Conservation (phyloP, 2,113 vertebrate genomes). For the Gila orcuttii region DNA sequence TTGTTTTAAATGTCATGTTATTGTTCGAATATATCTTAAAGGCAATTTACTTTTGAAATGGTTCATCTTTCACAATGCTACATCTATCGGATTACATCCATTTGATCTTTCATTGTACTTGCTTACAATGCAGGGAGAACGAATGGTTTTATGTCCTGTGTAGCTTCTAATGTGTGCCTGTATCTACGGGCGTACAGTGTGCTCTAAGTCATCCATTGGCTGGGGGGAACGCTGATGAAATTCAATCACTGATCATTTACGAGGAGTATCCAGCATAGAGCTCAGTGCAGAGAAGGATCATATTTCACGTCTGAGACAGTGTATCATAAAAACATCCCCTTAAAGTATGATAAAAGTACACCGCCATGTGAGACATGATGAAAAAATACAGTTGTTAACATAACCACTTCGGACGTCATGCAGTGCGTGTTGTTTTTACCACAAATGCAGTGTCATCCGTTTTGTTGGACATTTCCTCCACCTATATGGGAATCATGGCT, state of each 20-base stretch:
- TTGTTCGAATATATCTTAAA: too few relatives aligned
- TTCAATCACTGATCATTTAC: constrained; percentile 72
- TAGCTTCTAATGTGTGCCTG: not conserved
- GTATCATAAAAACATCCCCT: constrained; percentile 62
- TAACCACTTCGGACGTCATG: not conserved
- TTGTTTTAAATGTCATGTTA: too few relatives aligned
- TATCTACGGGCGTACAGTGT: constrained; percentile 9
- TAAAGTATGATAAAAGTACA: constrained; percentile 34
- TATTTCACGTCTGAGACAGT: constrained; percentile 64
- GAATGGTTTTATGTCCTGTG: not conserved
- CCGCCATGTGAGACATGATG: not conserved
- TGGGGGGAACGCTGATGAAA: constrained; percentile 66
- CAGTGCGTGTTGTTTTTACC: constrained; percentile 45
- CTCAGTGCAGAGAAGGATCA: constrained; percentile 59
- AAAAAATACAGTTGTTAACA: constrained; percentile 12
- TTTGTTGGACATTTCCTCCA: constrained; percentile 53
- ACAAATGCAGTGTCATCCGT: constrained; percentile 51
- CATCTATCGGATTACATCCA: constrained; percentile 23
- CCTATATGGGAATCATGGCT: constrained; percentile 51
- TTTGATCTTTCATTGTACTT: constrained; percentile 27
- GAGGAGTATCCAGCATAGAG: constrained; percentile 62
- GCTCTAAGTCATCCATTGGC: constrained; percentile 40
- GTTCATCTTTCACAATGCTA: not conserved
- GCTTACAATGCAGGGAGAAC: not conserved
- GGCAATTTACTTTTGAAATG: too few relatives aligned